A percentile compares a stretch with the other conserved stretches of the same genome.
These are phyloP conservation scores for Paralichthys olivaceus DNA, from an alignment of 2,113 vertebrate genomes.

Conservation along the genomic window DNA sequence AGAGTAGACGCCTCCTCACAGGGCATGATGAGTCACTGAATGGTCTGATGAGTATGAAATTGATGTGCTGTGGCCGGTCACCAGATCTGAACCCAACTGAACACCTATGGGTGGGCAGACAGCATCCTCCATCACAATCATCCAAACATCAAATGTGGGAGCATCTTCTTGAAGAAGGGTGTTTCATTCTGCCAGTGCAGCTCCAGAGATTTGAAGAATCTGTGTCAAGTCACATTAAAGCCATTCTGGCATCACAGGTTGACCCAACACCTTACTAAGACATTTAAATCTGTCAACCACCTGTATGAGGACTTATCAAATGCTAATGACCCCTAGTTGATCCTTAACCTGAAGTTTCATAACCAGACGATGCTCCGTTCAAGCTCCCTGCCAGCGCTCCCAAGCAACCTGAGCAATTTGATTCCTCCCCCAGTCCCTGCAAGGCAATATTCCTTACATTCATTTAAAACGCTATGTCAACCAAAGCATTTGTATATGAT, in stretches of 20 bases:
- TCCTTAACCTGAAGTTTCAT: not conserved
- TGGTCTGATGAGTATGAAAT: too few species aligned
- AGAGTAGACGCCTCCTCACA: too few species aligned
- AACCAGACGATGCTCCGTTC: not conserved
- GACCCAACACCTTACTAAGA: not conserved
- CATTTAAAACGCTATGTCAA: too few species aligned
- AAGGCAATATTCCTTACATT: not conserved
- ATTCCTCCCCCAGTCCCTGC: not conserved
- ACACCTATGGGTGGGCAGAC: too few species aligned
- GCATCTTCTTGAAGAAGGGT: too few species aligned
- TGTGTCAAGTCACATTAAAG: too few species aligned
- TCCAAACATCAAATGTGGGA: too few species aligned
- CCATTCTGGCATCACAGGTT: not conserved
- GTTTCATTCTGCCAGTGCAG: too few species aligned
- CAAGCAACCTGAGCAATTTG: not conserved
- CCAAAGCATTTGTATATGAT: not conserved
- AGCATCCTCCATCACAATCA: too few species aligned
- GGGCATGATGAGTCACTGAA: too few species aligned
- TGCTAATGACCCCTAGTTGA: not conserved
- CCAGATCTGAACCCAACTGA: not conserved
- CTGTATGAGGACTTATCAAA: not conserved
- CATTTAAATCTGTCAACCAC: not conserved
- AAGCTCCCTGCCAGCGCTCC: not conserved
- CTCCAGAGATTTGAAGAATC: not conserved
- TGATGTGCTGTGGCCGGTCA: too few species aligned